phyloP scores from a whole-genome alignment of 2,888 invertebrate species.

The Subacronicta megacephala region DNA sequence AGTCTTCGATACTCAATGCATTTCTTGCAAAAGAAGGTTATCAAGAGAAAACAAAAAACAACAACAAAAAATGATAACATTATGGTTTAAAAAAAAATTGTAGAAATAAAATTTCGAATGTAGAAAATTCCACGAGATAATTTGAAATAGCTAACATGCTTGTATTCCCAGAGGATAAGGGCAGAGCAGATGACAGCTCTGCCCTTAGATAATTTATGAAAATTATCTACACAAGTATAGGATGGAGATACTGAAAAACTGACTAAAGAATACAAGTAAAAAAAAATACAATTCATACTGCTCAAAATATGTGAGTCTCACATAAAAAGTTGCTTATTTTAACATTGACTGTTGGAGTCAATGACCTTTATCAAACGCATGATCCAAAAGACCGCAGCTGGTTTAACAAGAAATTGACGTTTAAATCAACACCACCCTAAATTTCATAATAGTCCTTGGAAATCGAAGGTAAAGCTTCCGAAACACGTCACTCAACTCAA shows the following conservation, averaged over 20 bases:
- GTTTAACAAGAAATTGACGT: conserved; percentile 15
- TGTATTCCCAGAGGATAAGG: too few species aligned
- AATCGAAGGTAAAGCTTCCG: conserved; percentile 24
- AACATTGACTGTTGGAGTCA: conserved; percentile 1
- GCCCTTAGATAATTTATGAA: too few species aligned
- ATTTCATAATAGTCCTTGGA: conserved; percentile 12
- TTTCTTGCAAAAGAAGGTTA: too few species aligned
- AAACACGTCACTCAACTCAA: conserved; percentile 33
- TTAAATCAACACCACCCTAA: conserved; percentile 12
- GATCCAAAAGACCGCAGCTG: conserved; percentile 6
- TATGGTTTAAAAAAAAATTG: too few species aligned
- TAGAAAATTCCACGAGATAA: too few species aligned
- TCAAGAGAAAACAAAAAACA: too few species aligned
- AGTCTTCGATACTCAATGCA: not conserved
- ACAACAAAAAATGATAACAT: too few species aligned
- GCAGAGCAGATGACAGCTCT: too few species aligned
- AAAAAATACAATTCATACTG: not conserved
- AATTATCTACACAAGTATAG: too few species aligned
- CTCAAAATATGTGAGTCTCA: conserved; percentile 1
- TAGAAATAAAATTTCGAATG: too few species aligned
- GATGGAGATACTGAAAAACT: too few species aligned
- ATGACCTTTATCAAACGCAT: conserved; percentile 6
- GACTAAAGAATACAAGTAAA: conserved; percentile 3
- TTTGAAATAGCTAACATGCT: too few species aligned
- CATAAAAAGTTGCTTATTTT: not conserved